Base-by-base conservation (phyloP, 2,113 vertebrate species). In the Aspiorhynchus laticeps region DNA sequence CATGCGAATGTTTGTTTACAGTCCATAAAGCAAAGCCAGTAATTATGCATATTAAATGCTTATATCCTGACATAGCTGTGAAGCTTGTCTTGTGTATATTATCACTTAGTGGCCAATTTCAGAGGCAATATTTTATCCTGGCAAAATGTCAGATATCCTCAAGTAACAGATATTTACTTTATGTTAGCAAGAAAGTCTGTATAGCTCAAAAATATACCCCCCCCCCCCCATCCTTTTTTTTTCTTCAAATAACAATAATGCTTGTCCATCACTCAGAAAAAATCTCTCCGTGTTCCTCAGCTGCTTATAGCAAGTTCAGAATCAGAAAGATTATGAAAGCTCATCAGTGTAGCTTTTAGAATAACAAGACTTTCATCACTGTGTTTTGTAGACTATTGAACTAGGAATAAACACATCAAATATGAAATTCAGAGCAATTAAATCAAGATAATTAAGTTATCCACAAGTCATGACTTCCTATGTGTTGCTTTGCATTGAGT, bases 191-290 rank as follows among this genome's bases (percentile, higher is more conserved):
- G 36, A 36, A 36, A 38, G 11, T 61, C 11, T 80, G 15, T 61
- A 80, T 31, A 59, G 48, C 76, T 46, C 46, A 88, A 31, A 38
- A 63, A 81, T 87, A 31, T 28, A 78, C 24, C 12, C 33, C 59
- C 67, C 33, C 59, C 38, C 76, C 28, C n/a, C n/a, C n/a, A n/a
- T n/a, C n/a, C n/a, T n/a, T n/a, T n/a, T n/a, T n/a, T n/a, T n/a
- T n/a, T n/a, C n/a, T n/a, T n/a, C n/a, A n/a, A n/a, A n/a, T n/a
- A n/a, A n/a, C 28, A 78, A 78, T 78, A 15, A 78, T 53, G 15
- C 8, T 11, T 53, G 28, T 53, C 76, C 76, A 78, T 10, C 33
- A 24, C 33, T 71, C 33, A 38, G 33, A 36, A 17, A 38, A 71
- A 19, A 38, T 71, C 17, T 38, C 69, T 19, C 69, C 24, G 33